Base-by-base conservation (phyloP, 2,888 invertebrate species). In the Diarsia brunnea region DNA sequence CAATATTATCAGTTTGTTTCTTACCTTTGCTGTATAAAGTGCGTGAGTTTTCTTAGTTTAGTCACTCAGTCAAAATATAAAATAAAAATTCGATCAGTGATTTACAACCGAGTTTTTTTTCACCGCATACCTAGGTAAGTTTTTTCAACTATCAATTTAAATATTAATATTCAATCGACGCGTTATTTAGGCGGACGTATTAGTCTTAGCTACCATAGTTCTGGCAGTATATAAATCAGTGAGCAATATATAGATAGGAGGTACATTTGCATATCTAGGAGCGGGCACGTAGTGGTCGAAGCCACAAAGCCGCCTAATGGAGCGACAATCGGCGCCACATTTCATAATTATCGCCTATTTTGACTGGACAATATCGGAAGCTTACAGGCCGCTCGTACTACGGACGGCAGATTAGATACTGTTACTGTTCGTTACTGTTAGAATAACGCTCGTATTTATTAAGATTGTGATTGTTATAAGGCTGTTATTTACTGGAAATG, bases 331-430 rank as follows among this genome's bases (percentile, higher is more conserved):
- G 95, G 92, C 92, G 93, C 92, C 91, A 94, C 93, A 95, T 95
- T 94, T 96, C 96, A 96, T 95, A 96, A 95, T 95, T 95, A 96
- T 96, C 94, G 94, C 91, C 95, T 95, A 95, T 95, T 95, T 95
- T 95, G 94, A 95, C 94, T 91, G 95, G 92, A 93, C 94, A 93
- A 93, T 94, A 95, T 95, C 94, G 93, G 93, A 91, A 92, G 94
- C 94, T 92, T 90, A 90, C 88, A 84, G 90, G 76, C 69, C 77
- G 82, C 85, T 90, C 92, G 74, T 84, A 84, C 81, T 93, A 90
- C 81, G 88, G 83, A 81, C 75, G 69, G 60, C 73, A 84, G 82
- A 89, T 94, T 95, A 85, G 91, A 91, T 84, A 87, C 90, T 73
- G 75, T 83, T 72, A 60, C n/a, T 69, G 3, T 31, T 66, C 19